Base-by-base conservation (phyloP, 2,113 vertebrate species). In the Corynorhinus townsendii region DNA sequence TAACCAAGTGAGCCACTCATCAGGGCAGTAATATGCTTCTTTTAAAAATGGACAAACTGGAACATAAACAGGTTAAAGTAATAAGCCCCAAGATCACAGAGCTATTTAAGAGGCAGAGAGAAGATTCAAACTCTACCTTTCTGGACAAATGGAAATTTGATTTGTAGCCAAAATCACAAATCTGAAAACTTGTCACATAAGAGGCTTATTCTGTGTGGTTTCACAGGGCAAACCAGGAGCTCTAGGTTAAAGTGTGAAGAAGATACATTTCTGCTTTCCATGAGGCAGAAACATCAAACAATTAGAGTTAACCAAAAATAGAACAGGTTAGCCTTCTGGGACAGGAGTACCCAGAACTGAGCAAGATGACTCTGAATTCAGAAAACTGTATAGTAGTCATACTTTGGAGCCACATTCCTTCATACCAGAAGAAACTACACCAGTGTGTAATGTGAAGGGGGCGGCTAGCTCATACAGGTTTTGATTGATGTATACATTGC, bases 151-250 rank as follows among this genome's bases (percentile, higher is more conserved):
- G 16, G 59, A 88, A 49, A 11, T 35, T 5, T 83, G 20, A 92
- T 64, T 79, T 52, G 59, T 7, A 93, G 38, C 28, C 38, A 90
- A 87, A 94, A 68, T 89, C n/a, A 96, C n/a, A 86, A 38, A 75
- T 33, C 2, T 92, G 54, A 89, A 89, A 33, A 56, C 47, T 2
- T 68, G 19, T 81, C 38, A 80, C 7, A 2, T 68, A 73, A 86
- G 35, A 76, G 54, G 22, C 28, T 89, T 45, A 68, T 66, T 93
- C 47, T 35, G 4, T 15, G 20, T 76, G 28, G 43, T 69, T 64
- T 89, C 62, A 56, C 19, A 91, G 38, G 17, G 79, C 54, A 94
- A 80, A 92, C 15, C 9, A 75, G 68, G 40, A 77, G 26, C 62
- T 79, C 28, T 45, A 38, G 33, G 14, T 88, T 45, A 26, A 85